Evolutionary conservation across 2,113 vertebrate species (phyloP).

Genomic region (Solenodon paradoxus): DNA sequence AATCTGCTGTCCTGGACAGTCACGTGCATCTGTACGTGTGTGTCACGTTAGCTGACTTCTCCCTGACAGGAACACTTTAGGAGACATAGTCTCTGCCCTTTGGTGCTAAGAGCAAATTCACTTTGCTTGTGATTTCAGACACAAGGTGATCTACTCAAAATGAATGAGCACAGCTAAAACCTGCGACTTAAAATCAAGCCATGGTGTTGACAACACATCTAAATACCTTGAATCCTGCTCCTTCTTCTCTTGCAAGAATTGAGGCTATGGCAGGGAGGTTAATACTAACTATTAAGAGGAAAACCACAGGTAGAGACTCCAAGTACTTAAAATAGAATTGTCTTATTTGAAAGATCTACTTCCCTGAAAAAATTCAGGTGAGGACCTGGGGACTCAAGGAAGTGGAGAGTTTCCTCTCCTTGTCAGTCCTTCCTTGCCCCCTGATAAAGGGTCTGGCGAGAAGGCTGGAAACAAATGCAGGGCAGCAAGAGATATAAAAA

Average conservation of each 20-base stretch:
- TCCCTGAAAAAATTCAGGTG: not conserved
- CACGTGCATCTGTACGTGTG: not conserved
- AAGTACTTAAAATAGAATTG: not conserved
- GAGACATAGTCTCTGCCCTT: not conserved
- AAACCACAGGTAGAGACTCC: not conserved
- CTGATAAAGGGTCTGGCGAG: not conserved
- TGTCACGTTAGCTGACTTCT: not conserved
- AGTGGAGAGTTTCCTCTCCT: not conserved
- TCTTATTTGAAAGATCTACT: not conserved
- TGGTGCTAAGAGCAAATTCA: not conserved
- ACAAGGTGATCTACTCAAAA: not conserved
- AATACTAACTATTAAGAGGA: not conserved
- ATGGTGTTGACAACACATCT: rapidly evolving
- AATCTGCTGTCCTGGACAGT: not conserved
- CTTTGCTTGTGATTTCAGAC: not conserved
- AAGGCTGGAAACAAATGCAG: not conserved
- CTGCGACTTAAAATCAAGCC: not conserved
- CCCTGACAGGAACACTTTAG: not conserved
- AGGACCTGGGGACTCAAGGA: not conserved
- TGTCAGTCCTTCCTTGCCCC: not conserved
- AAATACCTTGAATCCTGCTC: not conserved
- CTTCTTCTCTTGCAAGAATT: not conserved
- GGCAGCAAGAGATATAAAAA: slow-evolving; percentile 2
- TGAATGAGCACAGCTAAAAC: not conserved
- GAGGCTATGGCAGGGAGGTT: not conserved